Percentiles rank a stretch among this genome's conserved stretches.
Evolutionary conservation across 2,113 vertebrate species (phyloP).

Genomic region (Ctenomys sociabilis): DNA sequence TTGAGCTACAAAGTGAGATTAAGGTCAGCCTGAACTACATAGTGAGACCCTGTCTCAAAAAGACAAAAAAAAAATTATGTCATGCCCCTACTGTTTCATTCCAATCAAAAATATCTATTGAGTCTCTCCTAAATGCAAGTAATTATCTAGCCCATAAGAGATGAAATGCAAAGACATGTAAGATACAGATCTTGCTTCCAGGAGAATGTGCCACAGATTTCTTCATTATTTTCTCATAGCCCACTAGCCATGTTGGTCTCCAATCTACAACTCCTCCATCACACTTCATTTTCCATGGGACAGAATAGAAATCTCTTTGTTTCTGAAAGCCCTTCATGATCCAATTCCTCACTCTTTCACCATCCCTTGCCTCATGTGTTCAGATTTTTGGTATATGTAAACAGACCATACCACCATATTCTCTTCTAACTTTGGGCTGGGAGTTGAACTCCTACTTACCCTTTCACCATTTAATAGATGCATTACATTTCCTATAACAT

Average conservation of each 20-base stretch:
- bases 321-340: background rate
- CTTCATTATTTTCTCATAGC: background rate
- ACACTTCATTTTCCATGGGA: background rate
- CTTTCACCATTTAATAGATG: conserved; percentile 5
- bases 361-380: background rate
- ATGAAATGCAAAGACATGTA: background rate
- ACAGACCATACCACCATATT: background rate
- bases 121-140: conserved; percentile 14
- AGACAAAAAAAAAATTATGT: no score
- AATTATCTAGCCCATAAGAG: background rate
- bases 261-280: background rate
- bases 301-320: background rate
- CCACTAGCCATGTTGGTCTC: background rate
- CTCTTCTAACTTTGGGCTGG: background rate
- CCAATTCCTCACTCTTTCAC: background rate
- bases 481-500: background rate
- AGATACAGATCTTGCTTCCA: conserved; percentile 4
- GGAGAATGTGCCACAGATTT: conserved; percentile 12
- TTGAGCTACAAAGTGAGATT: no score
- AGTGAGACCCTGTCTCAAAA: no score
- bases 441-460: background rate
- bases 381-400: background rate
- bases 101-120: background rate
- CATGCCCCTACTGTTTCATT: background rate
- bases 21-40: no score